Evolutionary conservation across 2,797 vertebrate genomes (phyloP), one percentile per base, ranked within the genome.

Genomic region (Okamejei kenojei): DNA sequence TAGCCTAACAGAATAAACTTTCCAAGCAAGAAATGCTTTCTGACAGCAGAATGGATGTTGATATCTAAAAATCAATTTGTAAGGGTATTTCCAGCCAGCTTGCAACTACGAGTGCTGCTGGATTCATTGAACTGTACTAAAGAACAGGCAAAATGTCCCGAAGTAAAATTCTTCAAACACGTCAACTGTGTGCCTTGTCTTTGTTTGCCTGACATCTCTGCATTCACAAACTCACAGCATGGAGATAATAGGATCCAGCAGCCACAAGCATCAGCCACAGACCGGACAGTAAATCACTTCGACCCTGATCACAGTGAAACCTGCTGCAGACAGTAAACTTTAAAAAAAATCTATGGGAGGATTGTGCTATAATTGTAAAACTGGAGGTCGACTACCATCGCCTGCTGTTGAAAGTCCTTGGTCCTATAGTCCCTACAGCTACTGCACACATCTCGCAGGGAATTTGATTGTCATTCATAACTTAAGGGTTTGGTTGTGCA

Each of bases 21-120:
- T 0, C 81, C 94, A 93, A 11, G 94, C 32, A 0, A 38, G 94
- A 82, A 93, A 93, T 45, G 93, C 94, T 82, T 93, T 94, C 94
- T 5, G 0, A 93, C 93, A 94, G 94, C 0, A 0, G 61, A 11
- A 93, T 93, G 94, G 93, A 94, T 92, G 90, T 92, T 92, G 90
- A 92, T 92, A 92, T 92, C 90, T 76, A 92, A 92, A 92, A 92
- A 92, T 92, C 90, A 92, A 92, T 92, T 92, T 92, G 90, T 74
- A 54, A 92, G 90, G 71, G 90, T 74, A 92, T 92, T 92, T 92
- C 68, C n/a, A 92, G 68, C 90, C 35, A 26, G 90, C 90, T 68
- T 74, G 90, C 90, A 74, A 92, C 90, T 54, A 74, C 17, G n/a
- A 32, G 58, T 88, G 84, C 84, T 88, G 84, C 63, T 88, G 11